phyloP scores from a whole-genome alignment of 2,797 vertebrate species.

The Epinephelus awoara region DNA sequence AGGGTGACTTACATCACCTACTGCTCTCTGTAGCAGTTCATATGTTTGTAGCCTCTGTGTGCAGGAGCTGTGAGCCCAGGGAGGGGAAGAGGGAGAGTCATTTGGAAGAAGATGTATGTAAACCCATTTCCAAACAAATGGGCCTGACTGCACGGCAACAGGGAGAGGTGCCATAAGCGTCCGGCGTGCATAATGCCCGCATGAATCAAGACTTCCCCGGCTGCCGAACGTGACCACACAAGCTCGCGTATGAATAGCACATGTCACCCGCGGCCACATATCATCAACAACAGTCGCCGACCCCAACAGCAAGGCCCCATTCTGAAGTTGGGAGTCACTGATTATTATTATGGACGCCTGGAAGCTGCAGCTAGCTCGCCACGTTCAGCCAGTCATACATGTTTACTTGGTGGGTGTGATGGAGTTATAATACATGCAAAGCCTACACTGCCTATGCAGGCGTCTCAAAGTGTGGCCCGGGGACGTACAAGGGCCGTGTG shows the following conservation, averaged over 20 bases:
- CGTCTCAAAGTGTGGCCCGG: constrained; percentile 35
- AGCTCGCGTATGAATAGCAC: constrained; percentile 65
- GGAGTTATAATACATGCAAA: constrained; percentile 20
- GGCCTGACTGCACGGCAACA: constrained; percentile 72
- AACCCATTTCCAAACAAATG: constrained; percentile 85
- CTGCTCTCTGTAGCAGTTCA: constrained; percentile 37
- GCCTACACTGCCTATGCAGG: background rate
- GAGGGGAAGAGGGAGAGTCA: constrained; percentile 57
- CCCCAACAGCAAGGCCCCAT: constrained; percentile 34
- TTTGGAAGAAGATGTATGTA: constrained; percentile 80
- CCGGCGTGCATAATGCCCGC: constrained; percentile 76
- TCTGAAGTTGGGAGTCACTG: constrained; percentile 25
- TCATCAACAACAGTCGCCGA: constrained; percentile 54
- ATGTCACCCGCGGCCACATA: constrained; percentile 43
- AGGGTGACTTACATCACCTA: constrained; percentile 46
- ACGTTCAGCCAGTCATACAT: constrained; percentile 13
- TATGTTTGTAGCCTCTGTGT: constrained; percentile 32
- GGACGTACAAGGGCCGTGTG: background rate
- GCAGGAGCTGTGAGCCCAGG: constrained; percentile 33
- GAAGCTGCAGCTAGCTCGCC: constrained; percentile 29
- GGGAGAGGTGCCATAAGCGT: constrained; percentile 80
- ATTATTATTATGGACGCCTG: constrained; percentile 39
- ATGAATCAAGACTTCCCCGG: constrained; percentile 82
- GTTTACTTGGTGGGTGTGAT: constrained; percentile 29
- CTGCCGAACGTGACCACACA: constrained; percentile 80